Base-by-base conservation (phyloP, 2,888 invertebrate genomes). In the Chalcis sispes region DNA sequence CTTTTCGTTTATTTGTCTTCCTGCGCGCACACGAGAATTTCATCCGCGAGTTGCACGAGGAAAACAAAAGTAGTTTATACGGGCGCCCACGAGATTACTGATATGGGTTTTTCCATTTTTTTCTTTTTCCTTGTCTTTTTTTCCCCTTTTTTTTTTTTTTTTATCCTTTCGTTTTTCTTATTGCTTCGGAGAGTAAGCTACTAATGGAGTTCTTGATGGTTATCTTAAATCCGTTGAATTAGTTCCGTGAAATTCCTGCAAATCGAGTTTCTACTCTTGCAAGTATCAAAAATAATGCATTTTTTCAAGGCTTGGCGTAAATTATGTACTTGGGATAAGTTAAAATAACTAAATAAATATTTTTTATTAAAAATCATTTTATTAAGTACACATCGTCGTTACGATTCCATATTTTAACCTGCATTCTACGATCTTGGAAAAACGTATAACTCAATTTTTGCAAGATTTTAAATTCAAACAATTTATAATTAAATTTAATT, bases 51-150 rank as follows among this genome's bases (percentile, higher is more conserved):
- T n/a, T 62, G 25, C 15, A 42, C 40, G 42, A 40, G 61, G 25
- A 42, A 61, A 61, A 42, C 42, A 61, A 40, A 61, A 61, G 15
- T 42, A 61, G 40, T 61, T 61, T 61, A 23, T 59, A 23, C 32
- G 18, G n/a, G 18, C 20, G 23, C 20, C 20, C 13, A 40, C 40
- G 59, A 54, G 54, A 40, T 59, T 40, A 59, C 25, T 61, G 62
- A 59, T 40, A 59, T 36, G 25, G 27, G 10, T 46, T 62, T 46
- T 58, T 32, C 18, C 42, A 46, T 15, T 46, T 46, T 46, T 46
- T 46, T n/a, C n/a, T n/a, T n/a, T 3, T n/a, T 46, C 46, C 13
- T n/a, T 46, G 4, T 46, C 13, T 46, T 46, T 46, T 46, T n/a
- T n/a, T n/a, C n/a, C n/a, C n/a, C n/a, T 46, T 58, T 32, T 8